Evolutionary conservation across 2,888 invertebrate species (phyloP).

Genomic region (Loripinus fragilis): DNA sequence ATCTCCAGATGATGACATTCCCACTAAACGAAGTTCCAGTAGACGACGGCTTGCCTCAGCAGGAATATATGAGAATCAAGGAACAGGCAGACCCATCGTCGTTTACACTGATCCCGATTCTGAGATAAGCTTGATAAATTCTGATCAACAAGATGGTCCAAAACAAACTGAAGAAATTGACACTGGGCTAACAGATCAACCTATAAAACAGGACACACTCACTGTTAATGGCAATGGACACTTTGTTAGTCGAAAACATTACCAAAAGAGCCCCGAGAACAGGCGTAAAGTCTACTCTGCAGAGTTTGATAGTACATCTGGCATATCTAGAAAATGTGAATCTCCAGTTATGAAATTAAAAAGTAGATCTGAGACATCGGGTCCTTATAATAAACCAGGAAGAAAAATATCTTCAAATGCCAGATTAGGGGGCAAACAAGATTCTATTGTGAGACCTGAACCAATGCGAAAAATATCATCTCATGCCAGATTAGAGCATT

Average conservation of each 20-base stretch:
- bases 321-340: background rate
- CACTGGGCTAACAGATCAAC: background rate
- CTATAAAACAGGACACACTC: background rate
- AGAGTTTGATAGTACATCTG: background rate
- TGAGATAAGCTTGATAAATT: background rate
- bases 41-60: background rate
- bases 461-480: conserved; percentile 4
- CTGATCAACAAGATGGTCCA: background rate
- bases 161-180: background rate
- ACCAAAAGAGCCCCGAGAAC: background rate
- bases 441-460: background rate
- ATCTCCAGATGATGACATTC: conserved; percentile 40
- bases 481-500: background rate
- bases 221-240: background rate
- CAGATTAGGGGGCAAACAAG: background rate
- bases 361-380: background rate
- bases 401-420: conserved; percentile 4
- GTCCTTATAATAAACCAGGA: background rate
- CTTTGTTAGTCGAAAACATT: background rate
- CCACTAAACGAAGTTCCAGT: background rate
- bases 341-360: background rate
- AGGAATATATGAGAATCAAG: background rate
- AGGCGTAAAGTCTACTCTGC: background rate
- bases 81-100: background rate
- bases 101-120: background rate